These are phyloP conservation scores for Loxodonta africana DNA, from an alignment of 2,113 vertebrate genomes.

Conservation along the genomic window DNA sequence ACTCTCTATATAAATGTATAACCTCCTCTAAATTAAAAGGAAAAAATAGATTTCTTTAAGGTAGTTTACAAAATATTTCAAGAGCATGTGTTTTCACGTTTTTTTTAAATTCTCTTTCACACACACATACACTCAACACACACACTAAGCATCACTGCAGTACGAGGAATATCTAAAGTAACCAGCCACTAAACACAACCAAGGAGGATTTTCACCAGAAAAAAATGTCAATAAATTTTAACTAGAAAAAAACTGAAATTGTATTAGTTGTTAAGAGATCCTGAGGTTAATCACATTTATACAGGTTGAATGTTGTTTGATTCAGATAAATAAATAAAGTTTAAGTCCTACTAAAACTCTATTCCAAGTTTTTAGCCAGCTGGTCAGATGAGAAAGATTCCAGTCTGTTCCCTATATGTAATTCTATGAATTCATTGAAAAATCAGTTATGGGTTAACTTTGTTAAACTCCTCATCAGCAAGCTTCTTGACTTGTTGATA, in stretches of 20 bases:
- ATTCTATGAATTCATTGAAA: constrained; percentile 40
- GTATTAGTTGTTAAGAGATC: neutral
- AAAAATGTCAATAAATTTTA: neutral
- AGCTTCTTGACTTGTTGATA: neutral
- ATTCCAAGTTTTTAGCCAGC: neutral
- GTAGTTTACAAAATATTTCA: neutral
- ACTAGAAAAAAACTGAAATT: neutral
- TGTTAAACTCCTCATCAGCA: neutral
- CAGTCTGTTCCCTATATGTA: neutral
- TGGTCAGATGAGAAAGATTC: neutral
- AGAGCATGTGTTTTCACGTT: neutral
- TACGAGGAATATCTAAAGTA: neutral
- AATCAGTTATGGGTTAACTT: neutral
- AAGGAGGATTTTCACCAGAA: neutral
- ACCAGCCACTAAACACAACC: neutral
- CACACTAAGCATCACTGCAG: neutral
- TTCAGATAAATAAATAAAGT: neutral
- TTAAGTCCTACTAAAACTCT: neutral
- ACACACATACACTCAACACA: neutral
- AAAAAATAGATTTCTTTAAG: neutral
- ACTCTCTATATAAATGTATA: neutral
- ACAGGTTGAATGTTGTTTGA: neutral
- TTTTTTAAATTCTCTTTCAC: neutral
- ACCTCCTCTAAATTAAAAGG: neutral
- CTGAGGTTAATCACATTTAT: neutral